These are phyloP conservation scores for human DNA, from an alignment of 2,113 vertebrate genomes.

Conservation along the genomic window DNA sequence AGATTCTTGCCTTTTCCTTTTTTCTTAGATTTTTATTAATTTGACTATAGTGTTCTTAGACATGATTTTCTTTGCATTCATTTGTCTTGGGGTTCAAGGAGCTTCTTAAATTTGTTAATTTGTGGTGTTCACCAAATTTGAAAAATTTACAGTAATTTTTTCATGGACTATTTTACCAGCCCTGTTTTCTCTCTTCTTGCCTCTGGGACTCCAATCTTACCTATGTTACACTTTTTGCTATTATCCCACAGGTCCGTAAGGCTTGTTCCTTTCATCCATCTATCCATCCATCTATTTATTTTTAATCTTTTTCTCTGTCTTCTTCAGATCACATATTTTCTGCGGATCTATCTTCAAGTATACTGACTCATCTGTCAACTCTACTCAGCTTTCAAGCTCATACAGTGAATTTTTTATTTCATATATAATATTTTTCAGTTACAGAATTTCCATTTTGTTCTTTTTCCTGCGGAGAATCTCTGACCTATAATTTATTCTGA, in stretches of 20 bases:
- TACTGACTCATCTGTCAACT: background rate
- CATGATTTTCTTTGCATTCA: background rate
- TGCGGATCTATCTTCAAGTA: background rate
- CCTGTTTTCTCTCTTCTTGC: background rate
- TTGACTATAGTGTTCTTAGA: background rate
- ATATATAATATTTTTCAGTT: background rate
- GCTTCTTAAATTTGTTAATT: background rate
- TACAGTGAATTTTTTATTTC: background rate
- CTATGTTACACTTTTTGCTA: background rate
- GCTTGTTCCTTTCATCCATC: background rate
- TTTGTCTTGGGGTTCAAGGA: background rate
- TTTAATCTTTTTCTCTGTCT: background rate
- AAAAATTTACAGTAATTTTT: background rate
- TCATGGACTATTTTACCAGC: background rate
- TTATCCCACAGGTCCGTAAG: background rate
- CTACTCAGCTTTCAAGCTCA: background rate
- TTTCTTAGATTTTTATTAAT: background rate
- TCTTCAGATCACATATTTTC: conserved; percentile 2
- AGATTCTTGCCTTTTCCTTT: background rate
- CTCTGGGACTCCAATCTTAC: background rate
- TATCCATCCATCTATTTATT: background rate
- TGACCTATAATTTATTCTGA: background rate
- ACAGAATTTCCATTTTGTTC: background rate
- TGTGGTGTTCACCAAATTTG: background rate
- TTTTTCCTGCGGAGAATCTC: background rate